A percentile compares a stretch with the other conserved stretches of the same genome.
Evolutionary conservation across 2,888 invertebrate genomes (phyloP).

Genomic region (Drosophila hamatofila): DNA sequence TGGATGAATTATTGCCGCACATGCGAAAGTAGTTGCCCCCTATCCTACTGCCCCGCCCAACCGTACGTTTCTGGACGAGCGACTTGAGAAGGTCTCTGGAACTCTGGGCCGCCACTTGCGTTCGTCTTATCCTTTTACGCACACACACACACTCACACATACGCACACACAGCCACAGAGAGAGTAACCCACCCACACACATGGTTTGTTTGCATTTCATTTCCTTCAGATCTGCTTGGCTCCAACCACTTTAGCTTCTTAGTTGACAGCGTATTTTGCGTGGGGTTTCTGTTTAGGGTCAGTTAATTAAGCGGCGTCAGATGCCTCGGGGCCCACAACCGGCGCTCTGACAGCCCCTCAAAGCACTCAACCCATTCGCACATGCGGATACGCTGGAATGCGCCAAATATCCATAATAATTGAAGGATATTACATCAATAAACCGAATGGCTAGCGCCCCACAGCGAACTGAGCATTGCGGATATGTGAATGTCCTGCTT

Average conservation of each 20-base stretch:
- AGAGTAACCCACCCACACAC: conserved; percentile 14
- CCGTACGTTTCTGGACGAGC: conserved; percentile 21
- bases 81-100: conserved; percentile 45
- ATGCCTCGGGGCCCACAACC: conserved; percentile 5
- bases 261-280: conserved; percentile 55
- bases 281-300: conserved; percentile 55
- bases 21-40: conserved; percentile 83
- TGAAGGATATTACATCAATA: conserved; percentile 84
- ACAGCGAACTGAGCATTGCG: conserved; percentile 8
- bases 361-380: conserved; percentile 55
- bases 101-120: conserved; percentile 36
- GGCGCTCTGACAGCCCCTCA: background rate
- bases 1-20: conserved; percentile 85
- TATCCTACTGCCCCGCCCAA: background rate
- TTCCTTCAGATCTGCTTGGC: conserved; percentile 61
- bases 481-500: conserved; percentile 25
- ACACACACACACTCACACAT: conserved; percentile 18
- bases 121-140: conserved; percentile 60
- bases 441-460: conserved; percentile 57
- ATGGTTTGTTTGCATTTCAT: conserved; percentile 78
- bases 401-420: conserved; percentile 83
- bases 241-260: conserved; percentile 9
- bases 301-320: conserved; percentile 73
- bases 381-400: conserved; percentile 61
- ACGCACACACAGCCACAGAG: background rate